Conservation (phyloP, 2,113 vertebrate genomes). For the Perca fluviatilis region DNA sequence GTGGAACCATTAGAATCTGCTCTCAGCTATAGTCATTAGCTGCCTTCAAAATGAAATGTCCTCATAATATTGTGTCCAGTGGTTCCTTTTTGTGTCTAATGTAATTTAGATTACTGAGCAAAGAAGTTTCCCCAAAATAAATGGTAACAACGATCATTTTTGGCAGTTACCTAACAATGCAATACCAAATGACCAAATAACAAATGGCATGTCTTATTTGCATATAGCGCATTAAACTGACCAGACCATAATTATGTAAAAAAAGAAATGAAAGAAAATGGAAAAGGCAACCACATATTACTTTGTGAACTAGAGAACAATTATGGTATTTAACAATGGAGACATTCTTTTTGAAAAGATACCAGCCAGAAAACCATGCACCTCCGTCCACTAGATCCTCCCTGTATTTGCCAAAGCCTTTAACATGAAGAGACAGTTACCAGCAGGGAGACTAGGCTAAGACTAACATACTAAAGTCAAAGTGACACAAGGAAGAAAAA, state of each 20-base stretch:
- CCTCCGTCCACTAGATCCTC: slow-evolving; percentile 9
- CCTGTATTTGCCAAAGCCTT: slow-evolving; percentile 26
- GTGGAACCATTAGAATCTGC: slow-evolving; percentile 78
- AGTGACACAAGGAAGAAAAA: slow-evolving; percentile 45
- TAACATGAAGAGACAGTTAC: slow-evolving; percentile 64
- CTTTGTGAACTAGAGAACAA: neutral
- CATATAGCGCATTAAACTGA: slow-evolving; percentile 17
- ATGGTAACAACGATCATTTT: slow-evolving; percentile 47
- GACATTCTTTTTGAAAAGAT: slow-evolving; percentile 1
- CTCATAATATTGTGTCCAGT: slow-evolving; percentile 61
- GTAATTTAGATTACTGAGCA: slow-evolving; percentile 55
- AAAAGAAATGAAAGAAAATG: neutral
- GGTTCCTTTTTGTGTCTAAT: slow-evolving; percentile 57
- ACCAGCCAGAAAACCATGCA: slow-evolving; percentile 37
- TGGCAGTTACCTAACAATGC: slow-evolving; percentile 40
- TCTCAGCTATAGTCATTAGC: slow-evolving; percentile 73
- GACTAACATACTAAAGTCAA: slow-evolving; percentile 47
- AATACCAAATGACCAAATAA: slow-evolving; percentile 24
- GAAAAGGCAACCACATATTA: slow-evolving; percentile 11
- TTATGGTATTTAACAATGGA: slow-evolving; percentile 17
- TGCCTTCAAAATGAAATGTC: slow-evolving; percentile 67
- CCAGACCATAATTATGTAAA: neutral
- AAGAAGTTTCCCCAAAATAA: slow-evolving; percentile 37
- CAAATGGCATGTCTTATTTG: slow-evolving; percentile 8
- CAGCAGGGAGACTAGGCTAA: slow-evolving; percentile 65